Evolutionary conservation across 2,888 invertebrate species (phyloP).

Genomic region (Myathropa florea): DNA sequence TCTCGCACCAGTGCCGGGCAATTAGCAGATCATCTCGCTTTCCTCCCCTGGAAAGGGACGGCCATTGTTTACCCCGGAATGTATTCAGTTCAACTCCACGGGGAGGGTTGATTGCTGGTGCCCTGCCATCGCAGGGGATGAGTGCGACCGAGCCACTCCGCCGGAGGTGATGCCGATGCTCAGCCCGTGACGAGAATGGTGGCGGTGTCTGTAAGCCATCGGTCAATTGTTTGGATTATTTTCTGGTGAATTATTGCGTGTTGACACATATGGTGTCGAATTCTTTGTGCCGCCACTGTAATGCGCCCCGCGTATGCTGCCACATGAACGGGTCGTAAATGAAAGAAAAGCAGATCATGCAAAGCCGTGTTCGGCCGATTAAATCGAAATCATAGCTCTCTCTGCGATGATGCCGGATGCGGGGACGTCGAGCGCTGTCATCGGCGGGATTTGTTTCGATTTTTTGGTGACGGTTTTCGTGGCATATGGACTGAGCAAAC

Average conservation of each 20-base stretch:
- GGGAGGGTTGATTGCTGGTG: constrained; percentile 49
- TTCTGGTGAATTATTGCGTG: constrained; percentile 81
- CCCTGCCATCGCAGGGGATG: constrained; percentile 35
- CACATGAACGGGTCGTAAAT: constrained; percentile 46
- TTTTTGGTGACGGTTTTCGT: constrained; percentile 3
- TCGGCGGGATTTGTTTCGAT: background rate
- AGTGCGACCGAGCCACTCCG: constrained; percentile 19
- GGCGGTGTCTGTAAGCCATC: constrained; percentile 52
- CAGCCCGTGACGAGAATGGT: background rate
- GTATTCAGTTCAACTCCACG: constrained; percentile 24
- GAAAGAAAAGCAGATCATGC: constrained; percentile 40
- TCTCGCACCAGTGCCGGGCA: constrained; percentile 33
- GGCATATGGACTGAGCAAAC: constrained; percentile 57
- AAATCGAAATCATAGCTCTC: constrained; percentile 77
- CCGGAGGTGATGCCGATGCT: constrained; percentile 35
- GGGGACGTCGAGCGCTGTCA: background rate
- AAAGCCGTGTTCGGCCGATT: constrained; percentile 74
- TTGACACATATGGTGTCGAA: constrained; percentile 81
- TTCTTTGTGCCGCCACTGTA: constrained; percentile 66
- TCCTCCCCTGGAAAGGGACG: constrained; percentile 17
- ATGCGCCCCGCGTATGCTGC: constrained; percentile 55
- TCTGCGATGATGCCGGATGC: constrained; percentile 40
- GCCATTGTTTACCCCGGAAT: constrained; percentile 48
- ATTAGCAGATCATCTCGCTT: constrained; percentile 65
- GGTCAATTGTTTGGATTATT: constrained; percentile 81